Conservation (phyloP, 2,888 invertebrate species). For the Hydraecia micacea region DNA sequence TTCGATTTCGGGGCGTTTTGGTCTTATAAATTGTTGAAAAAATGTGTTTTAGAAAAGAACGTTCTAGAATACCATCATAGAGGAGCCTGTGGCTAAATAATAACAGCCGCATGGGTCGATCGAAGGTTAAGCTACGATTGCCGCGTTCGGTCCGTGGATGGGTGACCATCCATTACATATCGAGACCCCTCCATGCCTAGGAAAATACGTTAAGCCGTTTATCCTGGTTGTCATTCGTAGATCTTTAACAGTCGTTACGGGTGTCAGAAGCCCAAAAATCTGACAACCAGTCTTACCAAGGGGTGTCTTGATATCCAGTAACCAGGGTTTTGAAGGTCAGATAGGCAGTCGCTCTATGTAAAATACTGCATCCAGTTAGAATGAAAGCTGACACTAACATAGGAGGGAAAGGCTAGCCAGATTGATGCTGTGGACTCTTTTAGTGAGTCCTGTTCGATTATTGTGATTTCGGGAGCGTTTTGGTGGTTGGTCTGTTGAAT, state of each 20-base stretch:
- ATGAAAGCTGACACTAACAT: neutral
- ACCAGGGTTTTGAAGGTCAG: neutral
- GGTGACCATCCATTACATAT: neutral
- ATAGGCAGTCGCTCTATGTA: neutral
- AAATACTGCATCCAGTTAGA: neutral
- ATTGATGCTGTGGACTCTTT: constrained; percentile 10
- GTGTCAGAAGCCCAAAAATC: neutral
- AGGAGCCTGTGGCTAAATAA: neutral
- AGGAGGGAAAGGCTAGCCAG: neutral
- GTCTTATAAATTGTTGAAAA: neutral
- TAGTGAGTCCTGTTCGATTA: constrained; percentile 4
- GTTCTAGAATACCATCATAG: no score
- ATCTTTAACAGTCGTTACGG: neutral
- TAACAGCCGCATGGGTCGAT: neutral
- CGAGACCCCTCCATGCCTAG: neutral
- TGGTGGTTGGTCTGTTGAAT: neutral
- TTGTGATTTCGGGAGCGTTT: constrained; percentile 2
- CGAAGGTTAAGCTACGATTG: neutral
- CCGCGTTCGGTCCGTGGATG: neutral
- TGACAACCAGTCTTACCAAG: neutral
- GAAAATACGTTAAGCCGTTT: neutral
- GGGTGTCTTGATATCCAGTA: neutral
- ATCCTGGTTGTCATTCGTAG: neutral
- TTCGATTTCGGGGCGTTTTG: constrained; percentile 12
- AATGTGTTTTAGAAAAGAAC: no score